A percentile compares a stretch with the other conserved stretches of the same genome.
Conservation (phyloP, 1,140 invertebrate genomes). For the Penaeus indicus region DNA sequence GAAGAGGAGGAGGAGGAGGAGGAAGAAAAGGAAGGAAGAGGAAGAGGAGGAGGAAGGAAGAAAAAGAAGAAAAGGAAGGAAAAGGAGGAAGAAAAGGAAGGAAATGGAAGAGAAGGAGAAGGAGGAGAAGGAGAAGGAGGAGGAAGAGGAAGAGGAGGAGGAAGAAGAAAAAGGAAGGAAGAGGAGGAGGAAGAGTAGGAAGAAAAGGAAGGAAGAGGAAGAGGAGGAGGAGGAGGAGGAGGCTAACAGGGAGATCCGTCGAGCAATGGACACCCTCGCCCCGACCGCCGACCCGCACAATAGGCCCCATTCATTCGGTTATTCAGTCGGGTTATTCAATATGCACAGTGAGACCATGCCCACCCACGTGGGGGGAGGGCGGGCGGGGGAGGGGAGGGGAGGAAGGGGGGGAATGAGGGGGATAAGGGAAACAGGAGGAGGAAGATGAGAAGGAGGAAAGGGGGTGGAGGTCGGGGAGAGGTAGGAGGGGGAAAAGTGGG, state of each 20-base stretch:
- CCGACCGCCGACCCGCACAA: no score
- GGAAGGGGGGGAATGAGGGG: not conserved
- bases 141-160: slow-evolving; percentile 4
- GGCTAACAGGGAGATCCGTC: not conserved
- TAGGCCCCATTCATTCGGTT: no score
- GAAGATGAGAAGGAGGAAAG: not conserved
- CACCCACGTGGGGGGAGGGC: not conserved
- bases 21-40: not conserved
- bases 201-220: not conserved
- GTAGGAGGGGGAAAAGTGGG: not conserved
- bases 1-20: not conserved
- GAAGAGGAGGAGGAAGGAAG: no score
- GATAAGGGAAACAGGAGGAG: not conserved
- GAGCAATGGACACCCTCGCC: no score
- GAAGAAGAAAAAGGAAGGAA: not conserved
- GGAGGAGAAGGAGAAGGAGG: not conserved
- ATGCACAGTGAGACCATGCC: no score
- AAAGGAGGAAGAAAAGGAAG: not conserved
- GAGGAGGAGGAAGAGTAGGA: not conserved
- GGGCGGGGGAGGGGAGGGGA: no score
- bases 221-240: not conserved
- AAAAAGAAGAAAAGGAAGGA: not conserved
- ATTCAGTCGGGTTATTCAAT: no score
- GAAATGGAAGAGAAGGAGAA: not conserved
- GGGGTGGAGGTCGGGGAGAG: not conserved